phyloP scores from a whole-genome alignment of 1,140 invertebrate genomes.

The Aphaenogaster rudis region DNA sequence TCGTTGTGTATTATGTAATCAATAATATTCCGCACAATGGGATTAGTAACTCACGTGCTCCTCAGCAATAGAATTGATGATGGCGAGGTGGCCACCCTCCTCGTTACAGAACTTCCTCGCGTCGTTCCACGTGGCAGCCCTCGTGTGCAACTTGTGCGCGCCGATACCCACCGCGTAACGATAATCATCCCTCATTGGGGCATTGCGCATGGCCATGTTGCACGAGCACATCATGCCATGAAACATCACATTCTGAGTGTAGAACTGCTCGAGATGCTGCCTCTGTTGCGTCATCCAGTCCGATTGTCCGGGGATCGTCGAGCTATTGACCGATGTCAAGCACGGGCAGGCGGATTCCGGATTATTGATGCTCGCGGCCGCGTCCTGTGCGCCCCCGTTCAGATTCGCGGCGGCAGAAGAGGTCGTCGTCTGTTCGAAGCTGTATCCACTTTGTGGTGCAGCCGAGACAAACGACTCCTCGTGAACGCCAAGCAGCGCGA shows the following conservation, averaged over 20 bases:
- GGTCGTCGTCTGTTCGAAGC: neutral
- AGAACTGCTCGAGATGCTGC: slow-evolving; percentile 13
- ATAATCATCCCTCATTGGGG: slow-evolving; percentile 82
- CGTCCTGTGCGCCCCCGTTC: slow-evolving; percentile 10
- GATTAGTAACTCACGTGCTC: slow-evolving; percentile 72
- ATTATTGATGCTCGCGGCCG: slow-evolving; percentile 23
- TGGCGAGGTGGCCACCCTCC: slow-evolving; percentile 83
- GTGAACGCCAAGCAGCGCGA: neutral
- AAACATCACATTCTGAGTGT: slow-evolving; percentile 59
- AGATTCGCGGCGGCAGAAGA: neutral
- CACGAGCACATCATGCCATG: slow-evolving; percentile 82
- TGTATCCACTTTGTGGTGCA: neutral
- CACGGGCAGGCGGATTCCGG: slow-evolving; percentile 18
- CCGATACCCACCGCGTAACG: slow-evolving; percentile 78
- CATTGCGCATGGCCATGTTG: slow-evolving; percentile 68
- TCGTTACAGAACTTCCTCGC: slow-evolving; percentile 83
- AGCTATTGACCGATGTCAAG: slow-evolving; percentile 21
- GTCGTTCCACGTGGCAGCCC: slow-evolving; percentile 81
- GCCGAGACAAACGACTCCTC: slow-evolving; percentile 16
- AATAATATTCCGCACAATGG: neutral
- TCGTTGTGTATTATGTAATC: neutral
- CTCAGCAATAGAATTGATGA: slow-evolving; percentile 82
- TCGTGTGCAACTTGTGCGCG: slow-evolving; percentile 82
- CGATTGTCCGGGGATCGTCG: slow-evolving; percentile 27
- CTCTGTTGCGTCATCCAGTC: neutral